Evolutionary conservation across 1,140 invertebrate genomes (phyloP), one percentile per base, ranked within the genome.

Genomic region (Tetramorium alpestre): DNA sequence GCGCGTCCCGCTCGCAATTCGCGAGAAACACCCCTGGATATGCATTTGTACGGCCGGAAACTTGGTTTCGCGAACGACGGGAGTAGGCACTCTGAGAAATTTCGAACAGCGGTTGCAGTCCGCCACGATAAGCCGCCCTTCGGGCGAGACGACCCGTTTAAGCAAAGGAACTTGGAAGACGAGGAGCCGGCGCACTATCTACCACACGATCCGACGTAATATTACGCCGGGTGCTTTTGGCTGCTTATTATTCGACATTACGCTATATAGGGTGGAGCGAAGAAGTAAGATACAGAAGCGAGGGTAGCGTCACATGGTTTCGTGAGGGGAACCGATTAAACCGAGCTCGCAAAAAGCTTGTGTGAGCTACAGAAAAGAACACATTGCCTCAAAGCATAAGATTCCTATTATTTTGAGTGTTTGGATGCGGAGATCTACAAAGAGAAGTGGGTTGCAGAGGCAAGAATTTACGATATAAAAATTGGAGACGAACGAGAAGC

Each of bases 41-140:
- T 56, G 75, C 54, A 75, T 76, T 73, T 25, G 56, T 62, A 72
- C 65, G 56, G 69, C 41, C 72, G 73, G 47, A 89, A 90, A 90
- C 88, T 89, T 73, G 51, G n/a, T n/a, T 78, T 28, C 25, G 80
- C 60, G 78, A 77, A 84, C 33, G 69, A 38, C 41, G 70, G 41
- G 70, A 65, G 54, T 11, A 89, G 88, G 85, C 88, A 85, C 72
- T 90, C 22, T 69, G 87, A 75, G 89, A 90, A 90, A 90, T 90
- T 88, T 85, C 88, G 62, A 90, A 90, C 86, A 88, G 77, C 75
- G 88, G 75, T 85, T 81, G 89, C 78, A 90, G 78, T 90, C 80
- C 84, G 82, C 84, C 86, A 72, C 87, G 90, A 91, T 91, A 91
- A 91, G 89, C 90, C 90, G 78, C 73, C 89, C 89, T 80, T 75